Base-by-base conservation (phyloP, 2,797 vertebrate species). In the Chaunax sp. region DNA sequence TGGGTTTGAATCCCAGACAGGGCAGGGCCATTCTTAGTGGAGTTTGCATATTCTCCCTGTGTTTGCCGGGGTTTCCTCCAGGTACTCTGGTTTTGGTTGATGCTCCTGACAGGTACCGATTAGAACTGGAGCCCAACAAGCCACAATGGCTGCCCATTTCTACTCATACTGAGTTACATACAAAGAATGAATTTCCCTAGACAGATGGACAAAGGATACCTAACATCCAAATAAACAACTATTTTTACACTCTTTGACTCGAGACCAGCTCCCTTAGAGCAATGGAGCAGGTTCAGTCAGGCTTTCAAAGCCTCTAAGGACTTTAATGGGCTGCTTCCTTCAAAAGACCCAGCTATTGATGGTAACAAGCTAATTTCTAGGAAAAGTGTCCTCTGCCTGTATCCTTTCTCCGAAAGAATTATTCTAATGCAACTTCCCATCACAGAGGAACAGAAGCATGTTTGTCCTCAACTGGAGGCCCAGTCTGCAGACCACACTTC, bases 381-480 rank as follows among this genome's bases (percentile, higher is more conserved):
- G 44, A 60, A 20, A 23, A 5, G 37, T 38, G 53, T 57, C 41
- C 37, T 61, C n/a, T 64, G 54, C 33, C n/a, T 11, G 49, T 56
- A 46, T 55, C 59, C 41, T 56, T 40, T 57, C 56, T 57, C 22
- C 23, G 19, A 10, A 45, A 72, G 54, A 78, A 83, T 76, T 56
- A 73, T 63, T 78, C 47, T 69, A 62, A 75, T 62, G 58, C 52
- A 20, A 55, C 43, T n/a, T 65, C 41, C 59, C 28, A 69, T 71
- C 30, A 69, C 28, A 50, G 38, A 56, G 47, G 46, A 73, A 77
- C 64, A 86, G 58, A 58, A 41, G 41, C 33, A 12, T 18, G 35
- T 65, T 50, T 64, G 69, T 82, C 64, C 72, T 76, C 44, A 35
- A 52, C 62, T 44, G 44, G 33, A 61, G 56, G 41, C 19, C 50